A percentile compares a stretch with the other conserved stretches of the same genome.
These are phyloP conservation scores for Bombus superbus DNA, from an alignment of 1,140 invertebrate species.

Conservation along the genomic window DNA sequence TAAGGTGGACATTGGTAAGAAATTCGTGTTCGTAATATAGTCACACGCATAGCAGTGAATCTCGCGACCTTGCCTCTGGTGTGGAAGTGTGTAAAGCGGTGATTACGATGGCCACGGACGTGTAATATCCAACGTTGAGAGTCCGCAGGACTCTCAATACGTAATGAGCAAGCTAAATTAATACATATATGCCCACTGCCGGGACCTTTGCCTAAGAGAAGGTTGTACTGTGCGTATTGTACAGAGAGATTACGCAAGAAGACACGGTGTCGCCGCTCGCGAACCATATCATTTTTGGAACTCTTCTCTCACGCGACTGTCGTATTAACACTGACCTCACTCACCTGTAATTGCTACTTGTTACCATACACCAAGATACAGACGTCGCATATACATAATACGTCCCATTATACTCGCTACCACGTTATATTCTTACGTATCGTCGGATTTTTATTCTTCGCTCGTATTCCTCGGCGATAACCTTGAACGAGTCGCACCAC, in stretches of 20 bases:
- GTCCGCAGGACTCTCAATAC: slow-evolving; percentile 63
- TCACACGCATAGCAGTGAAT: not conserved
- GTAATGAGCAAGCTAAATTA: slow-evolving; percentile 77
- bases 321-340: slow-evolving; percentile 82
- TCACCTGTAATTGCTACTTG: slow-evolving; percentile 81
- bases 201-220: slow-evolving; percentile 63
- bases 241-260: slow-evolving; percentile 74
- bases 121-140: slow-evolving; percentile 48
- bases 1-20: too few relatives aligned
- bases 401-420: slow-evolving; percentile 62
- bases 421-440: slow-evolving; percentile 51
- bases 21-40: too few relatives aligned
- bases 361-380: slow-evolving; percentile 65
- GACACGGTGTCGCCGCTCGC: slow-evolving; percentile 66
- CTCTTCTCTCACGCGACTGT: slow-evolving; percentile 80
- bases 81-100: slow-evolving; percentile 56
- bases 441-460: slow-evolving; percentile 48
- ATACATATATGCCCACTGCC: slow-evolving; percentile 64
- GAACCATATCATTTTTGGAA: slow-evolving; percentile 81
- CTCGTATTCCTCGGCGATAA: not conserved
- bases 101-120: slow-evolving; percentile 67
- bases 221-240: slow-evolving; percentile 71
- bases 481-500: slow-evolving; percentile 27
- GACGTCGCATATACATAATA: slow-evolving; percentile 67
- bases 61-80: slow-evolving; percentile 65